A percentile compares a stretch with the other conserved stretches of the same genome.
phyloP scores from a whole-genome alignment of 2,113 vertebrate species.

The Copsychus sechellarum region DNA sequence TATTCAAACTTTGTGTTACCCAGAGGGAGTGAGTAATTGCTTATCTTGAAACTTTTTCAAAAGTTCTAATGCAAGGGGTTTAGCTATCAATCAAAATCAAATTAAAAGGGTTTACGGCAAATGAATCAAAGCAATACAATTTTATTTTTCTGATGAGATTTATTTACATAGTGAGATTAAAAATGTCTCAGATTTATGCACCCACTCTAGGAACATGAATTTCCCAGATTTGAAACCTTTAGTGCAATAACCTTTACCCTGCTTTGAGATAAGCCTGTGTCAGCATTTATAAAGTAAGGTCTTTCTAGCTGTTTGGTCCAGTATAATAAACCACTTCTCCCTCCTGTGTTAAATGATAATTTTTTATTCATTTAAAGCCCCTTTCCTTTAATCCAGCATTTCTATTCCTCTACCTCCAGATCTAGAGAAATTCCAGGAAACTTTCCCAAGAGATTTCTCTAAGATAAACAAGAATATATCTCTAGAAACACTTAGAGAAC shows the following conservation, averaged over 20 bases:
- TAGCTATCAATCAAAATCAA: constrained; percentile 26
- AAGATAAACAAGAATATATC: not conserved
- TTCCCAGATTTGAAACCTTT: constrained; percentile 15
- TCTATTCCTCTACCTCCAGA: not conserved
- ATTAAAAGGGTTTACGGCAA: constrained; percentile 4
- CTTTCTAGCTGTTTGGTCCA: not conserved
- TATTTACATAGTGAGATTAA: constrained; percentile 51
- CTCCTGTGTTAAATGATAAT: not conserved
- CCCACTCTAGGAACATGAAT: not conserved
- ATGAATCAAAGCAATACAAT: constrained; percentile 23
- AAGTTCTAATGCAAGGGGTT: not conserved
- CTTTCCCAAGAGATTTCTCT: not conserved
- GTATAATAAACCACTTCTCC: not conserved
- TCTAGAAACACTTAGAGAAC: not conserved
- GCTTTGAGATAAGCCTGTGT: not conserved
- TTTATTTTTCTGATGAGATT: constrained; percentile 35
- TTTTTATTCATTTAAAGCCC: not conserved
- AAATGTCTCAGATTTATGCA: constrained; percentile 25
- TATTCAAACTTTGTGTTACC: not conserved
- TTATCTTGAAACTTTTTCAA: not conserved
- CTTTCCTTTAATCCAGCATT: not conserved
- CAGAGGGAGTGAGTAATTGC: not conserved
- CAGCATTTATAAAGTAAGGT: not conserved
- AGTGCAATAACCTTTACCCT: constrained; percentile 26
- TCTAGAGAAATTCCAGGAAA: not conserved